phyloP scores from a whole-genome alignment of 2,797 vertebrate genomes.

The Pseudochirops corinnae region DNA sequence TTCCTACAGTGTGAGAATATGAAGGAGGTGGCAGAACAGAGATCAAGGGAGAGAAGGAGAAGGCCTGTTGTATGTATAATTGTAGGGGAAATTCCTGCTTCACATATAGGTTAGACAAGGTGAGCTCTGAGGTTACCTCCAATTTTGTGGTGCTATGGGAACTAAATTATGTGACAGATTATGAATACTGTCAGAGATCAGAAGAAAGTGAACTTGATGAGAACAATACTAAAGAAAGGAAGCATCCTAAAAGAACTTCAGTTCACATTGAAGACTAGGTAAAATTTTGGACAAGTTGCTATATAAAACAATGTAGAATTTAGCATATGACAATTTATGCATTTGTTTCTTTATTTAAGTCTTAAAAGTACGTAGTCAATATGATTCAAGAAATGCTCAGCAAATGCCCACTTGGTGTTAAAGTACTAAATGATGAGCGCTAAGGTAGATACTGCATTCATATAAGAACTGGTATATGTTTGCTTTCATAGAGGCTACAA shows the following conservation, averaged over 20 bases:
- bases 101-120: too few species aligned
- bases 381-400: neutral
- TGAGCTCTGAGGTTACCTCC: neutral
- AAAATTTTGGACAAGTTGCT: neutral
- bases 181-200: slow-evolving; percentile 17
- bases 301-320: neutral
- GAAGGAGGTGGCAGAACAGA: neutral
- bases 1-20: slow-evolving; percentile 25
- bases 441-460: neutral
- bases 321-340: slow-evolving; percentile 8
- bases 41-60: neutral
- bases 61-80: neutral
- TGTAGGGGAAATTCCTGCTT: neutral
- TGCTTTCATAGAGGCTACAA: neutral
- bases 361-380: neutral
- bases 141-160: neutral
- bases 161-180: neutral
- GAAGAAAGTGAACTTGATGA: neutral
- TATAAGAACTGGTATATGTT: neutral
- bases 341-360: neutral
- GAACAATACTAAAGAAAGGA: neutral
- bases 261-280: slow-evolving; percentile 24
- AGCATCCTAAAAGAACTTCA: neutral
- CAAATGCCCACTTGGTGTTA: neutral
- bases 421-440: neutral